phyloP scores from a whole-genome alignment of 2,113 vertebrate species.

The Danionella cerebrum region DNA sequence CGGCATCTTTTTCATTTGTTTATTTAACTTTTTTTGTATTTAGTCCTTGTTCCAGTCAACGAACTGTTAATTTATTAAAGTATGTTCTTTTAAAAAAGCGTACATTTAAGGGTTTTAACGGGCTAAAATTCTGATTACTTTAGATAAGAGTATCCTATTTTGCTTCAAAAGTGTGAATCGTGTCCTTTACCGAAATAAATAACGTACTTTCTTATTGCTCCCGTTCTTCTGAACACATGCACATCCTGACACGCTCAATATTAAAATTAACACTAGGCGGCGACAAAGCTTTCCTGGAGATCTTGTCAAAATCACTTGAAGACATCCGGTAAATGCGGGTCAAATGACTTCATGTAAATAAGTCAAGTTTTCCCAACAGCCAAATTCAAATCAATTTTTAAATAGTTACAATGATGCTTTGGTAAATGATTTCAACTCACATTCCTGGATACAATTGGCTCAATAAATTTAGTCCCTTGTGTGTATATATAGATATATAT shows the following conservation, averaged over 20 bases:
- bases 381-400: neutral
- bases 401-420: neutral
- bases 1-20: too few relatives aligned
- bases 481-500: too few relatives aligned
- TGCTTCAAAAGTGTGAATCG: neutral
- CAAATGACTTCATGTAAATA: neutral
- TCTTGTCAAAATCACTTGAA: neutral
- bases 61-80: too few relatives aligned
- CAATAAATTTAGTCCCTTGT: neutral
- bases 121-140: too few relatives aligned
- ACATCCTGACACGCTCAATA: neutral
- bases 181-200: neutral
- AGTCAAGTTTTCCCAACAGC: neutral
- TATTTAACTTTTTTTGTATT: too few relatives aligned
- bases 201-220: neutral
- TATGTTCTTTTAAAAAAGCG: too few relatives aligned
- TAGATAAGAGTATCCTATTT: too few relatives aligned
- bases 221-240: neutral
- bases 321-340: neutral
- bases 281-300: constrained; percentile 51
- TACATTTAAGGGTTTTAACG: too few relatives aligned
- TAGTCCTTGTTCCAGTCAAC: too few relatives aligned
- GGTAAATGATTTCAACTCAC: too few relatives aligned
- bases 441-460: too few relatives aligned
- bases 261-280: constrained; percentile 53